Conservation (phyloP, 2,888 invertebrate genomes). For the Bombylius discolor region DNA sequence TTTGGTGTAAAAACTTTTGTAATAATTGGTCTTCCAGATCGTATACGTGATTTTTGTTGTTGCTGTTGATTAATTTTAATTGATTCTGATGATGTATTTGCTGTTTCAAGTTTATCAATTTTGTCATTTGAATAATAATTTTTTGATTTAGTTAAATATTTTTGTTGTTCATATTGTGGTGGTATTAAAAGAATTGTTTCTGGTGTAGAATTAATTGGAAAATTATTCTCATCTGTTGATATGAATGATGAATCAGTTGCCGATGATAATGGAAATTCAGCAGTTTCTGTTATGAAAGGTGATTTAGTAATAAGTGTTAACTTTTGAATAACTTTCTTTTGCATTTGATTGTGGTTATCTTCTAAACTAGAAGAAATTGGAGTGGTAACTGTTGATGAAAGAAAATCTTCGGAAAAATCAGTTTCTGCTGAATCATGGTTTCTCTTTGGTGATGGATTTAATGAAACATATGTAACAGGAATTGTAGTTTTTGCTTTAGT, state of each 20-base stretch:
- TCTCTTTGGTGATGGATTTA: not conserved
- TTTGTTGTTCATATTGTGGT: conserved; percentile 31
- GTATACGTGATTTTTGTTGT: conserved; percentile 20
- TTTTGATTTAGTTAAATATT: not conserved
- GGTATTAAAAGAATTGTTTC: conserved; percentile 34
- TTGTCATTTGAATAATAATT: too few species aligned
- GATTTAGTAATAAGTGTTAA: not conserved
- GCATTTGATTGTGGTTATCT: not conserved
- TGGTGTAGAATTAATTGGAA: conserved; percentile 26
- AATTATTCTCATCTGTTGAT: conserved; percentile 16
- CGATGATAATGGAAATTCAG: not conserved
- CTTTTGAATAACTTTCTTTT: not conserved
- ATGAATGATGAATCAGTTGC: not conserved
- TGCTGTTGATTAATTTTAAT: conserved; percentile 8
- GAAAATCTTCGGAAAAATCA: not conserved
- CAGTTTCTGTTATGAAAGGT: not conserved
- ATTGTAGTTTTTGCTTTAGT: not conserved
- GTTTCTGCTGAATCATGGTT: not conserved
- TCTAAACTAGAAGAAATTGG: not conserved
- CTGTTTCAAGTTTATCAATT: not conserved
- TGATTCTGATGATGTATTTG: not conserved
- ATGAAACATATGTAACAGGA: not conserved
- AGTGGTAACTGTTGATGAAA: not conserved
- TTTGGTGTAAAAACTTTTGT: conserved; percentile 43
- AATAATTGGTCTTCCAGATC: conserved; percentile 44